Evolutionary conservation across 2,888 invertebrate genomes (phyloP).

Genomic region (Melanotus villosus): DNA sequence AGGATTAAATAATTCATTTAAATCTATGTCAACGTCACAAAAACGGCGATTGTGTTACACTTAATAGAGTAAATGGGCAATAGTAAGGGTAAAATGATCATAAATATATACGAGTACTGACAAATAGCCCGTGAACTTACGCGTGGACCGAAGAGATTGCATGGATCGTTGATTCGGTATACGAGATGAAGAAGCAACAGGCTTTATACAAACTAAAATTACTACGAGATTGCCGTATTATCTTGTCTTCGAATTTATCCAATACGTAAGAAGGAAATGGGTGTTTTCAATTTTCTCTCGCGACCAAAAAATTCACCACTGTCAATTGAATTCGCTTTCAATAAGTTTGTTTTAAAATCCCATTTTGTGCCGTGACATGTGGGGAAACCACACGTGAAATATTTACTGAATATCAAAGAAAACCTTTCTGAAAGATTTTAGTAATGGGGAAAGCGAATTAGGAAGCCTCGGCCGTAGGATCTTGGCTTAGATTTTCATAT

Average conservation of each 20-base stretch:
- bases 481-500: constrained; percentile 48
- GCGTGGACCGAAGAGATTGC: constrained; percentile 27
- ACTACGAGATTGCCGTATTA: constrained; percentile 21
- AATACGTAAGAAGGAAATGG: constrained; percentile 17
- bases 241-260: constrained; percentile 25
- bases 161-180: constrained; percentile 25
- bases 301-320: constrained; percentile 37
- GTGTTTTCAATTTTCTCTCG: constrained; percentile 36
- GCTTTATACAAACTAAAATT: constrained; percentile 43
- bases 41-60: neutral
- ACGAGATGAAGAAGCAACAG: constrained; percentile 37
- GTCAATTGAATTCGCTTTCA: constrained; percentile 55
- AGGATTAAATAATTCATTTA: no score
- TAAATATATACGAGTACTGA: constrained; percentile 24
- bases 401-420: constrained; percentile 49
- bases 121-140: constrained; percentile 34
- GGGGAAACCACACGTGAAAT: constrained; percentile 51
- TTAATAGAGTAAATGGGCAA: neutral
- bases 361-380: constrained; percentile 42
- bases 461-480: constrained; percentile 44
- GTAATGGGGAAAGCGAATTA: constrained; percentile 50
- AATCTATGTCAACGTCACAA: no score
- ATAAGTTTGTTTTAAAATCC: constrained; percentile 54
- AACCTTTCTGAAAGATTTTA: constrained; percentile 51
- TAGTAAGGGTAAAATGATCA: neutral